Evolutionary conservation across 2,888 invertebrate species (phyloP).

Genomic region (Bibio marci): DNA sequence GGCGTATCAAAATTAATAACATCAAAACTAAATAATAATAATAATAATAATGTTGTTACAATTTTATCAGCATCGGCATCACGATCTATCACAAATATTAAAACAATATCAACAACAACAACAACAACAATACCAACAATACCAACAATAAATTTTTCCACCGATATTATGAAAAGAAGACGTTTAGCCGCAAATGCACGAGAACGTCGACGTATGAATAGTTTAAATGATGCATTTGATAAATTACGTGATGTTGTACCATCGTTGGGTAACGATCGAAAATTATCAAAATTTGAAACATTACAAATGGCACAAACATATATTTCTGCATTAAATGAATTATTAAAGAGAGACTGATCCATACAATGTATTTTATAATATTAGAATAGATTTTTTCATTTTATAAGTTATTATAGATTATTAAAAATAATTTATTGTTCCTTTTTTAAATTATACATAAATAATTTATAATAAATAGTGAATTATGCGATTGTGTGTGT

Average conservation of each 20-base stretch:
- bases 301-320: conserved; percentile 64
- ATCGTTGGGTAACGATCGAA: conserved; percentile 47
- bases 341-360: conserved; percentile 24
- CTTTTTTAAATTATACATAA: too few relatives aligned
- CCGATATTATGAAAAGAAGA: conserved; percentile 40
- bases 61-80: too few relatives aligned
- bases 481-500: too few relatives aligned
- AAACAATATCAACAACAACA: background rate
- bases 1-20: too few relatives aligned
- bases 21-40: too few relatives aligned
- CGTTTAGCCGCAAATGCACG: conserved; percentile 54
- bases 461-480: too few relatives aligned
- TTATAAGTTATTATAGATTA: too few relatives aligned
- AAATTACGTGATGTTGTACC: conserved; percentile 44
- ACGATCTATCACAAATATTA: too few relatives aligned
- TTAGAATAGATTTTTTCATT: too few relatives aligned
- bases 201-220: conserved; percentile 56
- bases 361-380: too few relatives aligned
- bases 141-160: conserved; percentile 7
- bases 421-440: too few relatives aligned
- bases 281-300: conserved; percentile 58
- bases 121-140: background rate
- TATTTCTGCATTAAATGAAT: conserved; percentile 47
- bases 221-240: conserved; percentile 53
- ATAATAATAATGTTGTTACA: too few relatives aligned